Evolutionary conservation across 2,113 vertebrate species (phyloP), one percentile per base, ranked within the genome.

Genomic region (Thunnus maccoyii): DNA sequence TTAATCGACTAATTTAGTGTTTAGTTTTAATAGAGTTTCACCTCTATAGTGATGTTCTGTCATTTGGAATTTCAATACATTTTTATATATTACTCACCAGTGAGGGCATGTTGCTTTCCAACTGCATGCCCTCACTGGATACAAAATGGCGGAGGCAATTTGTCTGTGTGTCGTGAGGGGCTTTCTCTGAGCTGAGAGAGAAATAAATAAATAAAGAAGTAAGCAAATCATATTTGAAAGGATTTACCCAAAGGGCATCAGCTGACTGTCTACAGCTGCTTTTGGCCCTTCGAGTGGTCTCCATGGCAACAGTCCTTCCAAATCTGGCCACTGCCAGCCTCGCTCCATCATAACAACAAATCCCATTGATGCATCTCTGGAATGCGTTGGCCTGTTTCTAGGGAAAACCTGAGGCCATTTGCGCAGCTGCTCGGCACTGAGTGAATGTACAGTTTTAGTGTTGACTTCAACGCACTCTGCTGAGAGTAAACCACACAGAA

Each of bases 251-350:
- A 72, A 89, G 81, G 91, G 87, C 78, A 91, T 94, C 93, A 94
- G 93, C 94, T 93, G 91, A 93, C 92, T 90, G 88, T 85, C 87
- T 91, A 84, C 90, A 92, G 93, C 93, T 95, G 94, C 93, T 93
- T 91, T 89, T 58, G 78, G 85, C 93, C 86, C 81, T 82, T 67
- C 5, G 58, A 86, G 83, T 76, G 72, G 93, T 95, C 90, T 89
- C 93, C 92, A 93, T 94, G 86, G 94, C 85, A 92, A 95, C 93
- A 90, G 89, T 68, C 78, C 58, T 88, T 87, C 86, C 81, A 86
- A 91, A 93, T 92, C 87, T 87, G 87, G 78, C 90, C 86, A 61
- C 82, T 88, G 85, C 88, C 85, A 68, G 88, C 80, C 83, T 76
- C 79, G 32, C 89, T 88, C 86, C 88, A 90, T 93, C 89, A 89